Evolutionary conservation across 2,888 invertebrate species (phyloP).

Genomic region (Volucella zonaria): DNA sequence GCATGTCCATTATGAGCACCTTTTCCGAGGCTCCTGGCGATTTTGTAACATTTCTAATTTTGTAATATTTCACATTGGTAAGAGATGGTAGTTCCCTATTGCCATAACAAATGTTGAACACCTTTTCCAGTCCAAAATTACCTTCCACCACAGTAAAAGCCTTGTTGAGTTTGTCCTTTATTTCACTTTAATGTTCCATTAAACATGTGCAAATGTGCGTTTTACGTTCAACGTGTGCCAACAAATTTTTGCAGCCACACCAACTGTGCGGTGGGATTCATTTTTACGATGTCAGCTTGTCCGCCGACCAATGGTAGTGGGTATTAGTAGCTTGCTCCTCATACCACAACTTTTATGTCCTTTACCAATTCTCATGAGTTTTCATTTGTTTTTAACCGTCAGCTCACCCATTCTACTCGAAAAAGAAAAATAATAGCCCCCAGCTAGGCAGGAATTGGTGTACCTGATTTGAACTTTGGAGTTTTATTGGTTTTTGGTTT

Average conservation of each 20-base stretch:
- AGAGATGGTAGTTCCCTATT: too few relatives aligned
- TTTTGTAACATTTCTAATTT: too few relatives aligned
- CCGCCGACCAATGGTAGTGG: constrained; percentile 41
- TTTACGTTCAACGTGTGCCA: constrained; percentile 61
- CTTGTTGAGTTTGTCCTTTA: constrained; percentile 27
- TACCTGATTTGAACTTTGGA: constrained; percentile 73
- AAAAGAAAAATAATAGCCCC: background rate
- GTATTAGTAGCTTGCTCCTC: constrained; percentile 22
- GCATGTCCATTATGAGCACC: too few relatives aligned
- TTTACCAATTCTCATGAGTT: constrained; percentile 72
- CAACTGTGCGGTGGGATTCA: constrained; percentile 28
- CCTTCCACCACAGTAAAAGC: background rate
- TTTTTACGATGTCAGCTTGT: constrained; percentile 66
- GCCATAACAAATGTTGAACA: constrained; percentile 1
- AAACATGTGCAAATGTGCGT: constrained; percentile 62
- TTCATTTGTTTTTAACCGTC: constrained; percentile 65
- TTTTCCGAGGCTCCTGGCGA: too few relatives aligned
- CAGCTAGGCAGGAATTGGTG: constrained; percentile 25
- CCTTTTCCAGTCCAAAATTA: background rate
- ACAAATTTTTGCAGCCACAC: constrained; percentile 41
- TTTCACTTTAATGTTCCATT: constrained; percentile 59
- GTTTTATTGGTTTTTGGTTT: constrained; percentile 69
- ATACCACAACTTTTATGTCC: constrained; percentile 47
- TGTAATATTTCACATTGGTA: too few relatives aligned
- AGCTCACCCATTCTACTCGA: background rate